Conservation (phyloP, 2,113 vertebrate species). For the Athene cunicularia region DNA sequence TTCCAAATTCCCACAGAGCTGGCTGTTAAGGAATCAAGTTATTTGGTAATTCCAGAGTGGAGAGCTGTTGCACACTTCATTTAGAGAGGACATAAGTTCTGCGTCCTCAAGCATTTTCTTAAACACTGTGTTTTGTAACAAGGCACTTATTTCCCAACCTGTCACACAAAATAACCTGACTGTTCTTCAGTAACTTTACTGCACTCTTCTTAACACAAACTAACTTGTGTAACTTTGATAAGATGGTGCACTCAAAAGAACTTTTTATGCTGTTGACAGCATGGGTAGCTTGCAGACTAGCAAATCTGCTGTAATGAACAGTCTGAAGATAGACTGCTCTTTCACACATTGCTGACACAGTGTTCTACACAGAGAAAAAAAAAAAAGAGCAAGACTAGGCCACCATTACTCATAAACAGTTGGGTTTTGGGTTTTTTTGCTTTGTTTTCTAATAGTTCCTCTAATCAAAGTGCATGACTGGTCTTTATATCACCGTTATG, state of each 20-base stretch:
- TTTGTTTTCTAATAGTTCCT: neutral
- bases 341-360: neutral
- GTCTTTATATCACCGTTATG: neutral
- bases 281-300: neutral
- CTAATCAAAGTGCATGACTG: neutral
- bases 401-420: neutral
- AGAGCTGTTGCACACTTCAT: neutral
- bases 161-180: neutral
- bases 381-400: neutral
- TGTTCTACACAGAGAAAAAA: rapidly evolving
- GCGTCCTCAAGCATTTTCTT: neutral
- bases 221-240: neutral
- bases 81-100: neutral
- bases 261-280: neutral
- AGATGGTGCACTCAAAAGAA: neutral
- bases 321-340: neutral
- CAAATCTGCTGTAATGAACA: neutral
- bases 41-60: neutral
- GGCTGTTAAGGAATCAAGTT: neutral
- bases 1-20: neutral
- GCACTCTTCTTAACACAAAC: neutral
- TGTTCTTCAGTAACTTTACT: neutral
- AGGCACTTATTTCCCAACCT: neutral
- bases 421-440: neutral
- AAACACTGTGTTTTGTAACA: neutral